Evolutionary conservation across 2,113 vertebrate species (phyloP).

Genomic region (Nothocercus julius): DNA sequence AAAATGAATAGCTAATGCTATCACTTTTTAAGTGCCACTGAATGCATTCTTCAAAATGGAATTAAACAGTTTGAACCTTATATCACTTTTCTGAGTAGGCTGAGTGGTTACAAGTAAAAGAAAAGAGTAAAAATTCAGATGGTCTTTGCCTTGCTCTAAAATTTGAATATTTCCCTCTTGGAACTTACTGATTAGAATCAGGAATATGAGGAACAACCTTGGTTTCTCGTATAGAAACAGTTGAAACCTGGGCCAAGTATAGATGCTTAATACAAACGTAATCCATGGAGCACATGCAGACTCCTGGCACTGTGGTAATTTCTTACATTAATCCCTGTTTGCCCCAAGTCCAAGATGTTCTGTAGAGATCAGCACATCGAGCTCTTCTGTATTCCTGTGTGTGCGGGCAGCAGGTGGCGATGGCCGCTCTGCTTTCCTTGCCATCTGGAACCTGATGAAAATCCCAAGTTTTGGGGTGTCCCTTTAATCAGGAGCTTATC

Average conservation of each 20-base stretch:
- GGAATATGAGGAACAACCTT: not conserved
- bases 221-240: not conserved
- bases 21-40: conserved; percentile 30
- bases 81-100: not conserved
- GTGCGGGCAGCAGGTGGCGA: not conserved
- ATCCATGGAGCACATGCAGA: not conserved
- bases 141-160: not conserved
- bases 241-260: not conserved
- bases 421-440: not conserved
- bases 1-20: conserved; percentile 56
- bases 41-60: conserved; percentile 38
- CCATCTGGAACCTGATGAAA: not conserved
- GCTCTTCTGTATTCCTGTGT: not conserved
- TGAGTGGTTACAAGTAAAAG: not conserved
- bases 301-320: not conserved
- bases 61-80: conserved; percentile 1
- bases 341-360: not conserved
- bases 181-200: not conserved
- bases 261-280: not conserved
- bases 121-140: not conserved
- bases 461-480: not conserved
- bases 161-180: not conserved
- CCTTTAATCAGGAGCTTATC: not conserved
- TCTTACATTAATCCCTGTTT: not conserved
- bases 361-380: not conserved